phyloP scores from a whole-genome alignment of 2,113 vertebrate genomes.

The Cephalopterus ornatus region DNA sequence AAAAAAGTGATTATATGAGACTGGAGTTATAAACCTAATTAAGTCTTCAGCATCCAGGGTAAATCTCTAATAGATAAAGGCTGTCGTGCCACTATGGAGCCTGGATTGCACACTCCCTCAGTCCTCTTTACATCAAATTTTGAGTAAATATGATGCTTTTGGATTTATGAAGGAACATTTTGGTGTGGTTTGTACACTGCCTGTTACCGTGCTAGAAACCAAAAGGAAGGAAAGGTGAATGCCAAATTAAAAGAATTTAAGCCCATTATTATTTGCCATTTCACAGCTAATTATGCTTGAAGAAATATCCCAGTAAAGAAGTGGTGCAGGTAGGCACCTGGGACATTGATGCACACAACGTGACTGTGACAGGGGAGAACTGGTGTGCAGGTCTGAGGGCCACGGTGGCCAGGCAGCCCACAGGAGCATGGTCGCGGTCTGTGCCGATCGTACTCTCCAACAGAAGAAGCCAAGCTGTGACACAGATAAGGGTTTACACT shows the following conservation, averaged over 20 bases:
- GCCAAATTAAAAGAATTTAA: neutral
- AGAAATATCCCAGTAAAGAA: neutral
- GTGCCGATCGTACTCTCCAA: neutral
- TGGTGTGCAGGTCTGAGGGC: too few relatives aligned
- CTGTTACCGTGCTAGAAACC: neutral
- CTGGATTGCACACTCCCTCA: neutral
- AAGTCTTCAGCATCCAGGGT: neutral
- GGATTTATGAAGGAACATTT: neutral
- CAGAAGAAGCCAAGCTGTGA: neutral
- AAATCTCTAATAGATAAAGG: neutral
- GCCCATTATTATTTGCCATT: accelerated
- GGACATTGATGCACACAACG: neutral
- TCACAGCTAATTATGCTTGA: neutral
- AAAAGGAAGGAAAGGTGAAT: neutral
- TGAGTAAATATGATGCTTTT: neutral
- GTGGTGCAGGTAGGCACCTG: neutral
- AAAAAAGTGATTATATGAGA: neutral
- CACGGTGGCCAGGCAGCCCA: accelerated
- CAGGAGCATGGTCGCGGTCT: neutral
- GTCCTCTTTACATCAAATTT: neutral
- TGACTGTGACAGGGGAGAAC: neutral
- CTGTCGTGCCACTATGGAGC: neutral
- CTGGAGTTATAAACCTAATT: neutral
- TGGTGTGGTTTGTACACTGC: neutral
- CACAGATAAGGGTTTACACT: neutral